Evolutionary conservation across 2,888 invertebrate species (phyloP).

Genomic region (Pterostichus niger): DNA sequence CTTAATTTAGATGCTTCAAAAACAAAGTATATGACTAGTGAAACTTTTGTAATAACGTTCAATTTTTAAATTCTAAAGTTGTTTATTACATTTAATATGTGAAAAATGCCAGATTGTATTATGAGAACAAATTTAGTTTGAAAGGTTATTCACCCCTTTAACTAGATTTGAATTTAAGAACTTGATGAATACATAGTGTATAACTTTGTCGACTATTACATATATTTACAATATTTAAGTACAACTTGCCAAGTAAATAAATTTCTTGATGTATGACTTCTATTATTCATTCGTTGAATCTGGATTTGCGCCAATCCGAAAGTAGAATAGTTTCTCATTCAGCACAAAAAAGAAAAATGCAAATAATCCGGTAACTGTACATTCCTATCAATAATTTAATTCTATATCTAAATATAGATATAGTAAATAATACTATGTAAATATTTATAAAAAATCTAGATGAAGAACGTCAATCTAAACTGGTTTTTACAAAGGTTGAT

Average conservation of each 20-base stretch:
- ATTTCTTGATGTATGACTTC: neutral
- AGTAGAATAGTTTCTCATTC: neutral
- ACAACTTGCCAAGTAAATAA: constrained; percentile 10
- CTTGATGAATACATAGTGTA: neutral
- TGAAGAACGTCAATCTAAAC: neutral
- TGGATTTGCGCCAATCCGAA: constrained; percentile 6
- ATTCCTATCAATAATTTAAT: constrained; percentile 24
- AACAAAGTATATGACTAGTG: too few relatives aligned
- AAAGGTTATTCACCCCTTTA: neutral
- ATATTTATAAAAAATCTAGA: neutral
- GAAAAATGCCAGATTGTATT: too few relatives aligned
- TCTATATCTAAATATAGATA: constrained; percentile 9
- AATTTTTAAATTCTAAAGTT: too few relatives aligned
- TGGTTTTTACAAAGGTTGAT: neutral
- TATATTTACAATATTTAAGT: neutral
- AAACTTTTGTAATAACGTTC: too few relatives aligned
- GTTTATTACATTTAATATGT: too few relatives aligned
- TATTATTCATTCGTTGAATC: neutral
- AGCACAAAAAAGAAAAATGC: constrained; percentile 8
- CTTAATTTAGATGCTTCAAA: too few relatives aligned
- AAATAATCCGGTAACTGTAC: constrained; percentile 12
- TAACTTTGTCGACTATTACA: neutral
- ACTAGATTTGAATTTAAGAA: too few relatives aligned
- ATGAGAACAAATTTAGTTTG: too few relatives aligned
- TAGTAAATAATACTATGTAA: neutral